phyloP scores from a whole-genome alignment of 2,113 vertebrate genomes.

The Ictidomys tridecemlineatus region DNA sequence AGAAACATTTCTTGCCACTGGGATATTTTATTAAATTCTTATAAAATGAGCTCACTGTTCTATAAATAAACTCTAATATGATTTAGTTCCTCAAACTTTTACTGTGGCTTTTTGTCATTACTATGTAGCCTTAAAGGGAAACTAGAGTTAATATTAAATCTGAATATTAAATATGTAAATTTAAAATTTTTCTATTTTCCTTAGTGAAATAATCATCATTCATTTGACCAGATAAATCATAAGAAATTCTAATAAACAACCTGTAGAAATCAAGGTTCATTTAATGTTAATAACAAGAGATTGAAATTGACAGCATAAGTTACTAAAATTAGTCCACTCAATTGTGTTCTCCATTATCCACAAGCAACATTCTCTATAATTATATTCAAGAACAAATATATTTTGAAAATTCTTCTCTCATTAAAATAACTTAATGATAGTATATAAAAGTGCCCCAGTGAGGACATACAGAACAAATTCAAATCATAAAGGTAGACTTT shows the following conservation, averaged over 20 bases:
- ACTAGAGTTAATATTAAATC: neutral
- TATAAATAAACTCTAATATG: slow-evolving; percentile 49
- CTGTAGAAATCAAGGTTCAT: neutral
- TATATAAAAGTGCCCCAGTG: neutral
- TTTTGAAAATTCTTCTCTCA: neutral
- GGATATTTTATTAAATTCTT: slow-evolving; percentile 68
- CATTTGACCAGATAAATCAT: neutral
- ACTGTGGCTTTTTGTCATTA: slow-evolving; percentile 26
- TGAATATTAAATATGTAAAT: neutral
- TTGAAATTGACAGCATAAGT: slow-evolving; percentile 21
- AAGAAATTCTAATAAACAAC: slow-evolving; percentile 44
- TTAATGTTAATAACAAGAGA: slow-evolving; percentile 3
- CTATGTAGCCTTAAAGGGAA: neutral
- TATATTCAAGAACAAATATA: slow-evolving; percentile 37
- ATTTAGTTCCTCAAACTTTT: slow-evolving; percentile 50
- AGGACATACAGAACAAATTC: neutral
- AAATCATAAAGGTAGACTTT: neutral
- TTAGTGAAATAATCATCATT: neutral
- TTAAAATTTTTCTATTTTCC: neutral
- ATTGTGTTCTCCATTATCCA: slow-evolving; percentile 15
- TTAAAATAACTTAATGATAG: neutral
- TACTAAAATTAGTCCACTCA: slow-evolving; percentile 3
- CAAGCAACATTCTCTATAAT: neutral
- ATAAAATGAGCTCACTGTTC: slow-evolving; percentile 35
- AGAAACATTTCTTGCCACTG: slow-evolving; percentile 55